Evolutionary conservation across 1,140 invertebrate species (phyloP).

Genomic region (Parapsyche elsis): DNA sequence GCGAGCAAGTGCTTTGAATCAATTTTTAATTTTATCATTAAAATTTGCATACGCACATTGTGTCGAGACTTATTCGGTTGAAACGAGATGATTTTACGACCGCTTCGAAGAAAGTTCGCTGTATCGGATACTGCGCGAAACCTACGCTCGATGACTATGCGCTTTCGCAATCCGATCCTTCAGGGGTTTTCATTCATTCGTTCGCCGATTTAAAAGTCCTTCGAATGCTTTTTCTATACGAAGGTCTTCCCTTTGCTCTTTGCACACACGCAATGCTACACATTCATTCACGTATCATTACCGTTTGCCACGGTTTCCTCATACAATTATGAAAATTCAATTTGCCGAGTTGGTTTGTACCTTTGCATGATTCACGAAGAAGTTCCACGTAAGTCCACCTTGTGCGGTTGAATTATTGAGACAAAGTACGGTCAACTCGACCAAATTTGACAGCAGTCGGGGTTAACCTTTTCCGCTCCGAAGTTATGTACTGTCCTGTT

Average conservation of each 20-base stretch:
- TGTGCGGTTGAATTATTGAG: constrained; percentile 18
- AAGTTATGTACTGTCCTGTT: not conserved
- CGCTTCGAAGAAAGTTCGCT: constrained; percentile 9
- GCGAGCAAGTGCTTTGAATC: no score
- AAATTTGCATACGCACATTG: not conserved
- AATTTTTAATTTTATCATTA: no score
- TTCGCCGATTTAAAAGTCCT: not conserved
- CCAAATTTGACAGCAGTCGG: not conserved
- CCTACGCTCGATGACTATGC: constrained; percentile 17
- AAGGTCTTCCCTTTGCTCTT: not conserved
- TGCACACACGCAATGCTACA: not conserved
- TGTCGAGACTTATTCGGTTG: not conserved
- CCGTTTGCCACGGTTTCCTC: not conserved
- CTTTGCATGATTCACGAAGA: constrained; percentile 18
- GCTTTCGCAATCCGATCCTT: not conserved
- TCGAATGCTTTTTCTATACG: not conserved
- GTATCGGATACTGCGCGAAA: constrained; percentile 5
- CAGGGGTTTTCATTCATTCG: not conserved
- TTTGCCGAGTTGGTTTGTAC: not conserved
- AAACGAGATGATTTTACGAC: not conserved
- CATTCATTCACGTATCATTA: not conserved
- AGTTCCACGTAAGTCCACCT: not conserved
- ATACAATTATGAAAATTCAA: not conserved
- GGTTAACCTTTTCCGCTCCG: not conserved
- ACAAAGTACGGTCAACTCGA: constrained; percentile 20